A percentile compares a stretch with the other conserved stretches of the same genome.
Evolutionary conservation across 1,140 invertebrate genomes (phyloP).

Genomic region (Eumaeus atala): DNA sequence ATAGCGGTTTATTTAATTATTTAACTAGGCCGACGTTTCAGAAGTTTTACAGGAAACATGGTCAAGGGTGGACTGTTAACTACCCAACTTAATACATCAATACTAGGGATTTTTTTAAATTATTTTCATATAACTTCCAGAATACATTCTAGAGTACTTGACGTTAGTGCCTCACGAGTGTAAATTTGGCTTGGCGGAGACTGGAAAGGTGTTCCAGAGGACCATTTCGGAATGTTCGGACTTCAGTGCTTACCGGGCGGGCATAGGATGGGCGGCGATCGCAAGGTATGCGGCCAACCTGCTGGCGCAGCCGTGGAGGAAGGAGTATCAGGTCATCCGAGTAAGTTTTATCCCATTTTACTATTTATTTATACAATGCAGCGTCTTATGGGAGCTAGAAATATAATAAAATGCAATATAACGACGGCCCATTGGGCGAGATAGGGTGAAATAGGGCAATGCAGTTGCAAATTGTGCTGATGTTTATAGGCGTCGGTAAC

Average conservation of each 20-base stretch:
- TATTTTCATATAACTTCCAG: conserved; percentile 72
- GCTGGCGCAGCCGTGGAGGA: conserved; percentile 89
- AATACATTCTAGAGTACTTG: conserved; percentile 84
- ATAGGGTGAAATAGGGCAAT: too few relatives aligned
- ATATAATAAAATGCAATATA: too few relatives aligned
- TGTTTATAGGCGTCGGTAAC: too few relatives aligned
- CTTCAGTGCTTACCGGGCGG: conserved; percentile 87
- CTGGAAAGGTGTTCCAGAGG: conserved; percentile 81
- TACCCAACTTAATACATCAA: too few relatives aligned
- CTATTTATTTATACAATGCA: background rate
- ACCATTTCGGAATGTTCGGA: conserved; percentile 80
- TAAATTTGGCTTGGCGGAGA: conserved; percentile 85
- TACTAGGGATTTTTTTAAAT: too few relatives aligned
- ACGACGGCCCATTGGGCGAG: too few relatives aligned
- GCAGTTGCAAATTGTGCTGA: too few relatives aligned
- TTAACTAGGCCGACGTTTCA: too few relatives aligned
- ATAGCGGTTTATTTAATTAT: too few relatives aligned
- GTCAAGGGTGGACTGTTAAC: too few relatives aligned
- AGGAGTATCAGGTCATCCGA: conserved; percentile 86
- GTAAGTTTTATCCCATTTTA: conserved; percentile 63
- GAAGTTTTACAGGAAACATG: too few relatives aligned
- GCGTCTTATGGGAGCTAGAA: too few relatives aligned
- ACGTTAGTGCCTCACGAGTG: conserved; percentile 84
- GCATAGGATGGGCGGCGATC: conserved; percentile 87
- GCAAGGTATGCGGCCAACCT: conserved; percentile 90